Conservation (phyloP, 2,888 invertebrate species). For the Meganola albula region DNA sequence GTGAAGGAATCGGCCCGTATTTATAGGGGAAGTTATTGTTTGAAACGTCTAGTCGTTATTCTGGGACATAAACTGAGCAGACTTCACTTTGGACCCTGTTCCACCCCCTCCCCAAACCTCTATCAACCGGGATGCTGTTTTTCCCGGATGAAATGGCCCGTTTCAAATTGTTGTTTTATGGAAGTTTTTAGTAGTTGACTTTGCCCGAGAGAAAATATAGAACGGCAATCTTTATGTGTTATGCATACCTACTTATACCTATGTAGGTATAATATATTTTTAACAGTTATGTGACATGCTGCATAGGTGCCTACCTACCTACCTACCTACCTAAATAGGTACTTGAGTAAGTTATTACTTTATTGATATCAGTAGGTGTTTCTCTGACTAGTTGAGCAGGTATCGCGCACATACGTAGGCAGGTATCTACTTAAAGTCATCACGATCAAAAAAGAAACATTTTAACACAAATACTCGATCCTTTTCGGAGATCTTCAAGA, state of each 20-base stretch:
- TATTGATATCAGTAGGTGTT: no score
- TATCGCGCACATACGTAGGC: no score
- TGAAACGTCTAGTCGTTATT: constrained; percentile 79
- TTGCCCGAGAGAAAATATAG: constrained; percentile 68
- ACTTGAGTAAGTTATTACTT: no score
- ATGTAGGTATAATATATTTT: no score
- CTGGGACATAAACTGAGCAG: constrained; percentile 69
- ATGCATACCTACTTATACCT: constrained; percentile 23
- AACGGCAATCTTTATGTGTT: constrained; percentile 56
- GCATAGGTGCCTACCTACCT: neutral
- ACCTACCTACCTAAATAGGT: no score
- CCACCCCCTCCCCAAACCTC: constrained; percentile 34
- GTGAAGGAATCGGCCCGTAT: constrained; percentile 75
- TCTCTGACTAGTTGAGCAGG: no score
- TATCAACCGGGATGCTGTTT: constrained; percentile 66
- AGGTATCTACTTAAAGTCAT: constrained; percentile 10
- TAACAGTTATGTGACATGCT: neutral
- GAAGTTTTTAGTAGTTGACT: constrained; percentile 78
- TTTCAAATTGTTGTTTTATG: constrained; percentile 78
- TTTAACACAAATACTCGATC: constrained; percentile 24
- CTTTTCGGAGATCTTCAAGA: constrained; percentile 42
- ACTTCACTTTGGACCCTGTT: constrained; percentile 62
- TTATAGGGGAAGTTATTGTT: constrained; percentile 76
- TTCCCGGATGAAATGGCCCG: constrained; percentile 74
- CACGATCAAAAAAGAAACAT: constrained; percentile 16